A percentile compares a stretch with the other conserved stretches of the same genome.
Conservation (phyloP, 2,113 vertebrate species). For the Pionites leucogaster region DNA sequence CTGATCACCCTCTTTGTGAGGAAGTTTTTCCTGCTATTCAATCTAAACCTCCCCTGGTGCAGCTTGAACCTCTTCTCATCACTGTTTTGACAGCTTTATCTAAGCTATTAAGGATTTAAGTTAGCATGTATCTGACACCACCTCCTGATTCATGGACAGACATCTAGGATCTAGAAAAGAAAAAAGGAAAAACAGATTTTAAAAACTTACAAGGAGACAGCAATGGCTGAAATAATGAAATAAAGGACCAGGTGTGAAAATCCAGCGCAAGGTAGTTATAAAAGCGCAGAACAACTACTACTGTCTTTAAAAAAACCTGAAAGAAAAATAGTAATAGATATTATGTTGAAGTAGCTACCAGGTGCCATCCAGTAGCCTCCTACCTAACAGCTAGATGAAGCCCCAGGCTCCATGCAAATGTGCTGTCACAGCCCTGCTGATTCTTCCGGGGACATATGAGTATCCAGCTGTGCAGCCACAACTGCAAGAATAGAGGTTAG, state of each 20-base stretch:
- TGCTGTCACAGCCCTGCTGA: not conserved
- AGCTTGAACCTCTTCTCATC: not conserved
- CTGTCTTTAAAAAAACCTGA: not conserved
- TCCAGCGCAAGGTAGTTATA: not conserved
- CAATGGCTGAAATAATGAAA: not conserved
- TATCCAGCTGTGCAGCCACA: not conserved
- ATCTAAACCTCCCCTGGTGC: not conserved
- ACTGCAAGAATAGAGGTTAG: not conserved
- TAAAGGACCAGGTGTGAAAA: not conserved
- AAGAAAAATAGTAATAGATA: not conserved
- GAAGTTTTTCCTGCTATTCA: not conserved
- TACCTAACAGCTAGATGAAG: not conserved
- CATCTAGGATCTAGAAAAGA: not conserved
- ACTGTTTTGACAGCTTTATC: not conserved
- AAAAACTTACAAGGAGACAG: not conserved
- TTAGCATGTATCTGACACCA: not conserved
- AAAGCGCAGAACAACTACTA: not conserved
- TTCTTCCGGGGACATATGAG: not conserved
- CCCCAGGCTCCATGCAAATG: not conserved
- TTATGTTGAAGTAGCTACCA: rapidly evolving
- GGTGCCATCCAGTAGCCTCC: not conserved
- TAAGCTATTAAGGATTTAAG: not conserved
- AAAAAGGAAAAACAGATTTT: not conserved
- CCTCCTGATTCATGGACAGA: not conserved
- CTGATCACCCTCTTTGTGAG: not conserved